Percentiles rank a stretch among this genome's conserved stretches.
phyloP scores from a whole-genome alignment of 2,113 vertebrate species.

The Xiphophorus couchianus region DNA sequence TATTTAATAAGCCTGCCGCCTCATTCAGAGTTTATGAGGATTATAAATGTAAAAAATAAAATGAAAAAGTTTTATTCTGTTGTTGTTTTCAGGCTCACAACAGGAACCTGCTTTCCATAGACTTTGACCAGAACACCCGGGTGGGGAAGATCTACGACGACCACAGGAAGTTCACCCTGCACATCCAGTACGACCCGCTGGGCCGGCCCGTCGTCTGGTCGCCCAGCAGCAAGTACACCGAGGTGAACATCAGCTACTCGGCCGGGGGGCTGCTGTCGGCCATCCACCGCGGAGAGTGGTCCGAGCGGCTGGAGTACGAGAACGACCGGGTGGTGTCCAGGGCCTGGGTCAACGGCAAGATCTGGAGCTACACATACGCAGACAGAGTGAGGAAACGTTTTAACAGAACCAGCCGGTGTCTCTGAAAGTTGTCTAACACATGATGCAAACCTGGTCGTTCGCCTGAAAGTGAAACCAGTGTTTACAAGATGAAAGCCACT shows the following conservation, averaged over 20 bases:
- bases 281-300: constrained; percentile 95
- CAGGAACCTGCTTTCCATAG: constrained; percentile 97
- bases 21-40: constrained; percentile 35
- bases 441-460: background rate
- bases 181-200: constrained; percentile 91
- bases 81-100: constrained; percentile 88
- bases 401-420: too few species aligned
- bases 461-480: constrained; percentile 33
- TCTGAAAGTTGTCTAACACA: too few species aligned
- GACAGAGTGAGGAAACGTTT: constrained; percentile 86
- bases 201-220: constrained; percentile 94
- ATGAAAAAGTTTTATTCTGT: constrained; percentile 11
- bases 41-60: constrained; percentile 25
- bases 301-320: constrained; percentile 95
- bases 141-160: constrained; percentile 99
- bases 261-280: constrained; percentile 87
- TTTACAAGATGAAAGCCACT: background rate
- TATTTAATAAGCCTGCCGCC: constrained; percentile 21
- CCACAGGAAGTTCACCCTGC: constrained; percentile 97
- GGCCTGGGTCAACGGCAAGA: constrained; percentile 97
- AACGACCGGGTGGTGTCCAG: constrained; percentile 91
- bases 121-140: constrained; percentile 92
- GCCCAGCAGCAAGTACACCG: constrained; percentile 95
- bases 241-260: constrained; percentile 95
- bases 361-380: constrained; percentile 98